phyloP scores from a whole-genome alignment of 2,113 vertebrate species.

The Chelonoidis abingdonii region DNA sequence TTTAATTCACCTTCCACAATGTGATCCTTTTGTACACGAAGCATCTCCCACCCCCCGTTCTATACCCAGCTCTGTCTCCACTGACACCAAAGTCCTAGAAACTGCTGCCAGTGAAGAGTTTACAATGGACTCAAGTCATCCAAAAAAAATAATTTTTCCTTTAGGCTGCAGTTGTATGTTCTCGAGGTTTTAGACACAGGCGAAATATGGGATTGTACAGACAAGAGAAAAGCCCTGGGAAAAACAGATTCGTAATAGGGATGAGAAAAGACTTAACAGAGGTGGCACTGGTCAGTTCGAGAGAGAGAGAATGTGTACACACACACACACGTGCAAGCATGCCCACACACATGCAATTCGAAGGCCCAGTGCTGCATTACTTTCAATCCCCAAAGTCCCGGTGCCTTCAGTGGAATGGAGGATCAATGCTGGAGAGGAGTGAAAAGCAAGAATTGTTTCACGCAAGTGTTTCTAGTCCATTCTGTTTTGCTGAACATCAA shows the following conservation, averaged over 20 bases:
- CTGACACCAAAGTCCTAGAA: background rate
- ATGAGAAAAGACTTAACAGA: background rate
- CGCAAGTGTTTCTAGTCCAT: background rate
- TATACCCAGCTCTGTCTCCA: background rate
- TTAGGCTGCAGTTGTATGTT: background rate
- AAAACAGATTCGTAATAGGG: background rate
- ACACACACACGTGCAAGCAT: background rate
- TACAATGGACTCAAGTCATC: background rate
- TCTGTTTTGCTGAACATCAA: background rate
- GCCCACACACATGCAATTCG: background rate
- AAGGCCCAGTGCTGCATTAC: background rate
- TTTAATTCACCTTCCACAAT: background rate
- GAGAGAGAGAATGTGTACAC: background rate
- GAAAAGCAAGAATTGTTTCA: background rate
- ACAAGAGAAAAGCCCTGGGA: conserved; percentile 24
- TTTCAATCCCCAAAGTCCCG: background rate
- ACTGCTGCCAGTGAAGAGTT: background rate
- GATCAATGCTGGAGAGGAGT: background rate
- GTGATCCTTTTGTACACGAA: background rate
- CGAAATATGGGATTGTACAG: background rate
- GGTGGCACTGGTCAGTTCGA: background rate
- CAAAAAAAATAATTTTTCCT: conserved; percentile 1
- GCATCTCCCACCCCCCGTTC: background rate
- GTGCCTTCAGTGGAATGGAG: background rate
- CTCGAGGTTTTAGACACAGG: background rate